Evolutionary conservation across 1,140 invertebrate genomes (phyloP), one percentile per base, ranked within the genome.

Genomic region (Drosophila nasuta): DNA sequence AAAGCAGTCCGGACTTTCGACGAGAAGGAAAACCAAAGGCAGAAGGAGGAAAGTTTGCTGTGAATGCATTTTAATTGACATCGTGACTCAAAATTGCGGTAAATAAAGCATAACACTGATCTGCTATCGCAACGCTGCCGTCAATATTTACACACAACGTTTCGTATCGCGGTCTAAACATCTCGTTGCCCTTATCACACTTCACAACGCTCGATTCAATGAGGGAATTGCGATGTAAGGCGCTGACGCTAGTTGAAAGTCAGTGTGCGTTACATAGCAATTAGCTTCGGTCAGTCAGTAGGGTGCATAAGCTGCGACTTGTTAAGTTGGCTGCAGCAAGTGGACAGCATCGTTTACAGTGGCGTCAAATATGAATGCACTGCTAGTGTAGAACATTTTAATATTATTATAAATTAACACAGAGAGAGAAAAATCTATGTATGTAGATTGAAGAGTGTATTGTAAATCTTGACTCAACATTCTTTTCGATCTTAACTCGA

Each of bases 51-150:
- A 52, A 3, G 25, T 52, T 15, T 41, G 3, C 13, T 13, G 54
- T 41, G 41, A 57, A 57, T 41, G 6, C 30, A 17, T 57, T 60
- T 60, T 46, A 60, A 60, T 60, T 46, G n/a, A 30, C 15, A 60
- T 30, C 41, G 33, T 5, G n/a, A 60, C 10, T 13, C 20, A 33
- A 60, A 46, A 48, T 8, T 15, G 43, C 41, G 13, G 57, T 45
- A 43, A 59, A 43, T 45, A 45, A 28, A 45, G 10, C 20, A 11
- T 10, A 17, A 57, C 20, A 25, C 8, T 17, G 35, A 41, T 57
- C 13, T 11, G 35, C 8, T 57, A 57, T 57, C 51, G 10, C 3
- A 13, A 43, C 38, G 11, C 11, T 25, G 11, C 10, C 41, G 11
- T 13, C 41, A 43, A 13, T 43, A 43, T 43, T 43, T n/a, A 7